A percentile compares a stretch with the other conserved stretches of the same genome.
Evolutionary conservation across 2,797 vertebrate genomes (phyloP).

Genomic region (Pristis pectinata): DNA sequence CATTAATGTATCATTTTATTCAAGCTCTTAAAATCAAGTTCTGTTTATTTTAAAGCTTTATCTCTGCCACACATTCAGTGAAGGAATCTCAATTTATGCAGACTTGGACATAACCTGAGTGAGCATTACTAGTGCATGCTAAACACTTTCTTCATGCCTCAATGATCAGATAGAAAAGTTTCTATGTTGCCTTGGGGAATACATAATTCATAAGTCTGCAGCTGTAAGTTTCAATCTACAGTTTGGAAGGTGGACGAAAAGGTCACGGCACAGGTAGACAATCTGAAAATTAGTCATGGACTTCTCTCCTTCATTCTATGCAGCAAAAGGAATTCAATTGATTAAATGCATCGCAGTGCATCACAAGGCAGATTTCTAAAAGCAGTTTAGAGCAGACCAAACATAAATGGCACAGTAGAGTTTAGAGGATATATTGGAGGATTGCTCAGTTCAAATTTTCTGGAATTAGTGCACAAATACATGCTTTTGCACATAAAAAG

Average conservation of each 20-base stretch:
- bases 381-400: neutral
- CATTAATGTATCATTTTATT: conserved; percentile 8
- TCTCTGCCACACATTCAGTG: conserved; percentile 38
- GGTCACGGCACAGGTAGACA: neutral
- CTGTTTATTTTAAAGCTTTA: conserved; percentile 53
- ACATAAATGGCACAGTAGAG: neutral
- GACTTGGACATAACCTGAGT: conserved; percentile 36
- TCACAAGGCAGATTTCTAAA: neutral
- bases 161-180: conserved; percentile 44
- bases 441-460: neutral
- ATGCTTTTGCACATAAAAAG: neutral
- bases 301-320: neutral
- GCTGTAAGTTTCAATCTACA: conserved; percentile 42
- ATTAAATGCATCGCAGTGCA: neutral
- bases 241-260: neutral
- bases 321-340: neutral
- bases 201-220: conserved; percentile 45
- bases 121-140: conserved; percentile 48
- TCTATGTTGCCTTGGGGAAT: conserved; percentile 43
- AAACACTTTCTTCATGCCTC: conserved; percentile 44
- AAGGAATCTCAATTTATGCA: conserved; percentile 49
- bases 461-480: neutral
- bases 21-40: conserved; percentile 42
- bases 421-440: neutral
- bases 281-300: conserved; percentile 17